These are phyloP conservation scores for Phasia obesa DNA, from an alignment of 2,888 invertebrate genomes.

Conservation along the genomic window DNA sequence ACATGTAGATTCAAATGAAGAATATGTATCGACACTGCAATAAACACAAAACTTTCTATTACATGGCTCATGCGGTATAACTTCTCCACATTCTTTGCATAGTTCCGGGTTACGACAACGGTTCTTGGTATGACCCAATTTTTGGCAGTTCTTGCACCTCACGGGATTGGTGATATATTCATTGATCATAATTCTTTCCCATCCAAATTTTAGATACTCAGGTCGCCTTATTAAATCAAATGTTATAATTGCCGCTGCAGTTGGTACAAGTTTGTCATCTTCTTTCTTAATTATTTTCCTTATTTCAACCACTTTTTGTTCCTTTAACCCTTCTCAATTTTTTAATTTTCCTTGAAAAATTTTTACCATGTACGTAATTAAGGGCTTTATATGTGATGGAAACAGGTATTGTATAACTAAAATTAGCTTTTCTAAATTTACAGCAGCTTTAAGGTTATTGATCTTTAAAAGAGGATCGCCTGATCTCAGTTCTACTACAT, in stretches of 20 bases:
- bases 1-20: conserved; percentile 21
- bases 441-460: conserved; percentile 30
- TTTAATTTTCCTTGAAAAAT: conserved; percentile 18
- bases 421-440: conserved; percentile 31
- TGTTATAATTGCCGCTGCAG: conserved; percentile 30
- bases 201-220: conserved; percentile 16
- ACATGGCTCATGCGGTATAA: conserved; percentile 27
- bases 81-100: conserved; percentile 26
- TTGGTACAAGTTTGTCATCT: conserved; percentile 2
- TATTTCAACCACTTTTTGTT: conserved; percentile 22
- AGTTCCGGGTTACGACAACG: conserved; percentile 5
- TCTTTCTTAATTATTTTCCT: conserved; percentile 31
- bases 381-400: conserved; percentile 19
- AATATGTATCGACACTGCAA: conserved; percentile 22
- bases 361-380: conserved; percentile 21
- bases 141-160: conserved; percentile 35
- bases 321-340: conserved; percentile 1
- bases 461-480: conserved; percentile 34
- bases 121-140: conserved; percentile 28
- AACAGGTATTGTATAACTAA: conserved; percentile 23
- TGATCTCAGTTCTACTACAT: conserved; percentile 21
- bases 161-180: conserved; percentile 27
- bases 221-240: conserved; percentile 27
- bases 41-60: conserved; percentile 29
- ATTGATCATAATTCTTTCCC: conserved; percentile 28